A percentile compares a stretch with the other conserved stretches of the same genome.
Conservation (phyloP, 2,888 invertebrate species). For the Punctoribates punctum region DNA sequence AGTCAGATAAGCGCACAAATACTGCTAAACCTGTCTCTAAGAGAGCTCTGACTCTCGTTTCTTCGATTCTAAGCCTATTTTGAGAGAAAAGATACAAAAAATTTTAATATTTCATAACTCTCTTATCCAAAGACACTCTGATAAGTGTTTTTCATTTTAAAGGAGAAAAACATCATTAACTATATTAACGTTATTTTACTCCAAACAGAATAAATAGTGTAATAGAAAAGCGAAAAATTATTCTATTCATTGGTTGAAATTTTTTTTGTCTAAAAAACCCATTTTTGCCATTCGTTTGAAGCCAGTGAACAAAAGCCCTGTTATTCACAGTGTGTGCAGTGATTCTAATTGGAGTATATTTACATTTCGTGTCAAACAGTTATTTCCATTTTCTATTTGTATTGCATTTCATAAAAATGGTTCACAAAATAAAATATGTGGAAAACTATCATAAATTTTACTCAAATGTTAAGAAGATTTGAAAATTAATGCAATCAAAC, state of each 20-base stretch:
- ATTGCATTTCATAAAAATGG: conserved; percentile 1
- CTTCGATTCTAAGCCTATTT: background rate
- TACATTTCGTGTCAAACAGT: conserved; percentile 12
- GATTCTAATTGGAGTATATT: background rate
- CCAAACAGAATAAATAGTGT: background rate
- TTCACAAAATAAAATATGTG: background rate
- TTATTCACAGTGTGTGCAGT: background rate
- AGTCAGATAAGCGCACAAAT: conserved; percentile 4
- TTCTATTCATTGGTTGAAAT: background rate
- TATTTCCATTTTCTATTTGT: conserved; percentile 15
- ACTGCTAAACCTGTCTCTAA: background rate
- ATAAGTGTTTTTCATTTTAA: background rate
- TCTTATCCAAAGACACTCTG: background rate
- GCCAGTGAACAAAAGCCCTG: background rate
- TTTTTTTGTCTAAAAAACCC: background rate
- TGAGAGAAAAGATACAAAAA: background rate
- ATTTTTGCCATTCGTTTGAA: background rate
- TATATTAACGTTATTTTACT: background rate
- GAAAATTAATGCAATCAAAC: conserved; percentile 19
- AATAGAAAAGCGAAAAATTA: background rate
- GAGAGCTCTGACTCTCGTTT: background rate
- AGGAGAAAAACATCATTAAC: background rate
- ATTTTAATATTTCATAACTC: conserved; percentile 13
- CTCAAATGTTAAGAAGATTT: background rate
- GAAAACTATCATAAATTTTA: conserved; percentile 12